These are phyloP conservation scores for Aphelinus certus DNA, from an alignment of 1,140 invertebrate species.

Conservation along the genomic window DNA sequence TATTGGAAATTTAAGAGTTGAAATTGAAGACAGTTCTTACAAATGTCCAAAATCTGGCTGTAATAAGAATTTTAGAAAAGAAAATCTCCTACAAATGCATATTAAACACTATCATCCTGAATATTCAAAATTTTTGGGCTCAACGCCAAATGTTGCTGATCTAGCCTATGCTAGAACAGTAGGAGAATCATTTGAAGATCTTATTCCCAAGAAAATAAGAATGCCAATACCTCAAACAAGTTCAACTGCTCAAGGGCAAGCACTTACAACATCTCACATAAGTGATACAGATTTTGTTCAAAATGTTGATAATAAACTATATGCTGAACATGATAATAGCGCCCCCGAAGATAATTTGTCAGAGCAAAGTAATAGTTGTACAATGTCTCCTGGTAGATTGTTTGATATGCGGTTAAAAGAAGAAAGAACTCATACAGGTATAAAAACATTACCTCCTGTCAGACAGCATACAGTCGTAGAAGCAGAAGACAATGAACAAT, in stretches of 20 bases:
- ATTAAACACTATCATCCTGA: slow-evolving; percentile 92
- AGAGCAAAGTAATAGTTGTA: slow-evolving; percentile 46
- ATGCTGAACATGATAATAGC: slow-evolving; percentile 13
- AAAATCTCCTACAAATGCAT: slow-evolving; percentile 88
- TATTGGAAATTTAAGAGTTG: slow-evolving; percentile 74
- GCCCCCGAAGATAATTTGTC: slow-evolving; percentile 43
- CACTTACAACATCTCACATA: neutral
- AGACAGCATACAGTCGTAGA: slow-evolving; percentile 43
- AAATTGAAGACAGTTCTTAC: slow-evolving; percentile 76
- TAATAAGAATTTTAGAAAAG: slow-evolving; percentile 88
- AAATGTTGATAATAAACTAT: slow-evolving; percentile 21
- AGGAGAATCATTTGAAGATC: slow-evolving; percentile 67
- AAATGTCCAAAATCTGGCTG: slow-evolving; percentile 86
- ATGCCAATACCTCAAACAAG: neutral
- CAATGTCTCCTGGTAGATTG: slow-evolving; percentile 60
- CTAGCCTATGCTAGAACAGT: slow-evolving; percentile 81
- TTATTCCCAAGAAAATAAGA: slow-evolving; percentile 62
- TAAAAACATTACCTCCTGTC: slow-evolving; percentile 68
- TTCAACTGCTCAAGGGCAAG: neutral
- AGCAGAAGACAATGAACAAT: neutral
- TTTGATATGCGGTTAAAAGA: slow-evolving; percentile 60
- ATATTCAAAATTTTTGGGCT: slow-evolving; percentile 77
- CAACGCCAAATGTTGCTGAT: slow-evolving; percentile 85
- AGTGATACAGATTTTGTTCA: slow-evolving; percentile 2
- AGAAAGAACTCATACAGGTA: slow-evolving; percentile 58